Conservation (phyloP, 1,140 invertebrate species). For the Teleopsis dalmanni region DNA sequence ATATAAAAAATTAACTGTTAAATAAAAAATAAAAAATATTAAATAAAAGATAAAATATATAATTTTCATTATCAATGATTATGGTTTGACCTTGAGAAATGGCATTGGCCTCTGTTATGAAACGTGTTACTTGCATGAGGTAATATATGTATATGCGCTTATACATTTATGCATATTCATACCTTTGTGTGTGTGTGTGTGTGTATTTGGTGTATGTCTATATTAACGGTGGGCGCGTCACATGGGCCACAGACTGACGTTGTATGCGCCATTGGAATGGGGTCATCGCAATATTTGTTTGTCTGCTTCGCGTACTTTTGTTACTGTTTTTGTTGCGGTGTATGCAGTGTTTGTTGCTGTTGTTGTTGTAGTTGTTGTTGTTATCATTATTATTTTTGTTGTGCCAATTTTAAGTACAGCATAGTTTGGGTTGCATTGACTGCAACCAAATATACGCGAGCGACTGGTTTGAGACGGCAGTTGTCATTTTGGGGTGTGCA, state of each 20-base stretch:
- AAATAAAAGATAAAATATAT: slow-evolving; percentile 14
- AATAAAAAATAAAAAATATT: slow-evolving; percentile 5
- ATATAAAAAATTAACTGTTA: slow-evolving; percentile 4
- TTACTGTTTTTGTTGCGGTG: slow-evolving; percentile 11
- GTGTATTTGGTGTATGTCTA: neutral
- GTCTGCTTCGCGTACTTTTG: slow-evolving; percentile 7
- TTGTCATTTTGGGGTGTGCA: too few species aligned
- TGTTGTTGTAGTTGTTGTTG: neutral
- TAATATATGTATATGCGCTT: neutral
- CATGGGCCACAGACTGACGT: neutral
- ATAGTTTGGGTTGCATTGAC: neutral
- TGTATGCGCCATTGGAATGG: slow-evolving; percentile 22
- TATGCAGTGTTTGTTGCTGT: neutral
- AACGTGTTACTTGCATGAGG: neutral
- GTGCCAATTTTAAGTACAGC: slow-evolving; percentile 1
- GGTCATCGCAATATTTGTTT: slow-evolving; percentile 28
- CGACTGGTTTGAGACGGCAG: too few species aligned
- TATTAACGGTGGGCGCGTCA: slow-evolving; percentile 2
- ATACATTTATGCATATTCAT: neutral
- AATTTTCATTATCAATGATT: slow-evolving; percentile 44
- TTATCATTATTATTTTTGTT: too few species aligned
- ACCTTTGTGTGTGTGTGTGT: neutral
- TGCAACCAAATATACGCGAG: too few species aligned
- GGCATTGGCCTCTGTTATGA: slow-evolving; percentile 27
- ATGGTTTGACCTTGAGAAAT: slow-evolving; percentile 40